phyloP scores from a whole-genome alignment of 1,140 invertebrate species.

The Gonatopus flavifemur region DNA sequence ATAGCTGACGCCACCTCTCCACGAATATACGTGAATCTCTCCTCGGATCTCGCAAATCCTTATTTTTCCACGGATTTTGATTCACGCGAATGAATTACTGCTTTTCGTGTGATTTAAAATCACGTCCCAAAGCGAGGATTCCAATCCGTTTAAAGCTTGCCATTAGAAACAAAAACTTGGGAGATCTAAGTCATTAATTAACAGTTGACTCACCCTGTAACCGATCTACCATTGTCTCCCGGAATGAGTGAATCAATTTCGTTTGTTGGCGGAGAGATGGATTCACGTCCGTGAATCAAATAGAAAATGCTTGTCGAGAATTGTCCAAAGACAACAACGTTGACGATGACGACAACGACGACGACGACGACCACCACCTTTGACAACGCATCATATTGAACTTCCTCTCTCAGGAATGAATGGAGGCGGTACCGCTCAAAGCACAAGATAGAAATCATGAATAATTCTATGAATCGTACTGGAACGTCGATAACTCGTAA shows the following conservation, averaged over 20 bases:
- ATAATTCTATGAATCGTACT: slow-evolving; percentile 42
- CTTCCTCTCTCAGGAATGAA: slow-evolving; percentile 37
- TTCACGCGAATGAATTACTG: too few species aligned
- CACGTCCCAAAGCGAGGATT: too few species aligned
- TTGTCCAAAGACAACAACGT: neutral
- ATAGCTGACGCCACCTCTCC: too few species aligned
- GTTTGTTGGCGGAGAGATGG: slow-evolving; percentile 18
- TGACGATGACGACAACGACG: neutral
- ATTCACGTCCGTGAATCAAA: slow-evolving; percentile 1
- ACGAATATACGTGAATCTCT: too few species aligned
- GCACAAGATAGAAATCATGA: slow-evolving; percentile 44
- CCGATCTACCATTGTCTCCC: slow-evolving; percentile 45
- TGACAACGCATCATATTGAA: slow-evolving; percentile 30
- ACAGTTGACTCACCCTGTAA: slow-evolving; percentile 42
- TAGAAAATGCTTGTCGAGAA: neutral
- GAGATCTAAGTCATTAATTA: slow-evolving; percentile 50
- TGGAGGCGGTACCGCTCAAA: slow-evolving; percentile 42
- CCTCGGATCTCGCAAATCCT: too few species aligned
- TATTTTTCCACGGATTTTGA: too few species aligned
- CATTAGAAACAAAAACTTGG: slow-evolving; percentile 23
- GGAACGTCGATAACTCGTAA: slow-evolving; percentile 51
- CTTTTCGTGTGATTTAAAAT: too few species aligned
- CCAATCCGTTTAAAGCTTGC: slow-evolving; percentile 22
- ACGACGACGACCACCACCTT: slow-evolving; percentile 7
- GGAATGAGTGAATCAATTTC: slow-evolving; percentile 43